Evolutionary conservation across 2,797 vertebrate genomes (phyloP).

Genomic region (Megalops cyprinoides): DNA sequence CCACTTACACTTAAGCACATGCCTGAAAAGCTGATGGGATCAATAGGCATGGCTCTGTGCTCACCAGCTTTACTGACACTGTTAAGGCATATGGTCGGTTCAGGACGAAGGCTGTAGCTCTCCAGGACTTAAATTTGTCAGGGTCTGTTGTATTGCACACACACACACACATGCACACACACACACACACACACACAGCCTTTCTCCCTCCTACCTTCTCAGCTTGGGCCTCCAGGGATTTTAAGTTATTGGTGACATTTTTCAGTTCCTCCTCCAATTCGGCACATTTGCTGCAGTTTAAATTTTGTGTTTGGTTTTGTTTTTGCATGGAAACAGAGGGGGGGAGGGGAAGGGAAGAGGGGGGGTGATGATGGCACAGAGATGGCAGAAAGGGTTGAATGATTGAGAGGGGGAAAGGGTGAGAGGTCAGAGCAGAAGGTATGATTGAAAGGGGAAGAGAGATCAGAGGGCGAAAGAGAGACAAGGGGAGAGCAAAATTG

Average conservation of each 20-base stretch:
- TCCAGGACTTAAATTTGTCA: neutral
- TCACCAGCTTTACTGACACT: too few relatives aligned
- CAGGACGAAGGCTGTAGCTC: neutral
- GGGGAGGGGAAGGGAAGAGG: neutral
- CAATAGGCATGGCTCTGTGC: too few relatives aligned
- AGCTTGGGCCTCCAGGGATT: conserved; percentile 93
- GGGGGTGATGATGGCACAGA: conserved; percentile 3
- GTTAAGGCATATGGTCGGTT: too few relatives aligned
- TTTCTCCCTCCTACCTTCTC: conserved; percentile 85
- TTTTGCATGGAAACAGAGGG: conserved; percentile 44
- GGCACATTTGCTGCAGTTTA: conserved; percentile 87
- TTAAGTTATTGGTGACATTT: conserved; percentile 91
- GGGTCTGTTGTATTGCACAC: too few relatives aligned
- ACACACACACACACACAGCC: neutral
- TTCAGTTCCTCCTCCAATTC: conserved; percentile 94
- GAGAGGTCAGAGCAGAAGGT: neutral
- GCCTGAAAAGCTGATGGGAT: neutral
- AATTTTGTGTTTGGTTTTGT: conserved; percentile 32
- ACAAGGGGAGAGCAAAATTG: neutral
- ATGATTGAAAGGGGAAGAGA: neutral
- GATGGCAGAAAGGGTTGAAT: neutral
- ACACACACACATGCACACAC: neutral
- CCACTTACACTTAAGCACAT: neutral
- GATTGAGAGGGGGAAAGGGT: neutral
- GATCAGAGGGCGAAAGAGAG: neutral